Evolutionary conservation across 1,140 invertebrate species (phyloP).

Genomic region (Oncopeltus fasciatus): DNA sequence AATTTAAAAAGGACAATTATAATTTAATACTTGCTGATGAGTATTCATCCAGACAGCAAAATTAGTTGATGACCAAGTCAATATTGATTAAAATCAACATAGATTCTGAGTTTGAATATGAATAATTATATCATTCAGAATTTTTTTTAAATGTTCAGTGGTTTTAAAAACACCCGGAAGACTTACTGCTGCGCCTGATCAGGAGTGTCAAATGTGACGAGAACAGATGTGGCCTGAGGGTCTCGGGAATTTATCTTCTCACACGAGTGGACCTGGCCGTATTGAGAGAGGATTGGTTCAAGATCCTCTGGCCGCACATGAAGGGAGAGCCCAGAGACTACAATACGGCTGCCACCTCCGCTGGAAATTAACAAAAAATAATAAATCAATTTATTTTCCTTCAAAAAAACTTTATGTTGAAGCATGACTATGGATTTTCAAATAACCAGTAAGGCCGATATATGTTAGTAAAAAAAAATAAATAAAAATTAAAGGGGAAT

Average conservation of each 20-base stretch:
- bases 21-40: no score
- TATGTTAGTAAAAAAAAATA: neutral
- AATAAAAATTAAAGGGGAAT: neutral
- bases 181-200: constrained; percentile 84
- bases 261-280: constrained; percentile 67
- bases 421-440: no score
- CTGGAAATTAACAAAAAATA: constrained; percentile 2
- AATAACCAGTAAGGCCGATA: neutral
- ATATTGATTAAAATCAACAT: no score
- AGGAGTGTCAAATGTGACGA: constrained; percentile 72
- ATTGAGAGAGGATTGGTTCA: constrained; percentile 60
- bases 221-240: constrained; percentile 58
- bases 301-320: constrained; percentile 71
- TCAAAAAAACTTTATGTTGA: no score
- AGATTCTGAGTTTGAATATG: no score
- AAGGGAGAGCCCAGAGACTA: constrained; percentile 71
- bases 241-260: constrained; percentile 64
- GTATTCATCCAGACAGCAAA: no score
- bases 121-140: no score
- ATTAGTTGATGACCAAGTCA: no score
- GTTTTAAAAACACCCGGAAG: no score
- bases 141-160: no score
- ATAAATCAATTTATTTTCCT: neutral
- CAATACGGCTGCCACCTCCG: constrained; percentile 46
- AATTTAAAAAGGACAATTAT: no score